Base-by-base conservation (phyloP, 2,888 invertebrate species). In the Coenonympha arcania region DNA sequence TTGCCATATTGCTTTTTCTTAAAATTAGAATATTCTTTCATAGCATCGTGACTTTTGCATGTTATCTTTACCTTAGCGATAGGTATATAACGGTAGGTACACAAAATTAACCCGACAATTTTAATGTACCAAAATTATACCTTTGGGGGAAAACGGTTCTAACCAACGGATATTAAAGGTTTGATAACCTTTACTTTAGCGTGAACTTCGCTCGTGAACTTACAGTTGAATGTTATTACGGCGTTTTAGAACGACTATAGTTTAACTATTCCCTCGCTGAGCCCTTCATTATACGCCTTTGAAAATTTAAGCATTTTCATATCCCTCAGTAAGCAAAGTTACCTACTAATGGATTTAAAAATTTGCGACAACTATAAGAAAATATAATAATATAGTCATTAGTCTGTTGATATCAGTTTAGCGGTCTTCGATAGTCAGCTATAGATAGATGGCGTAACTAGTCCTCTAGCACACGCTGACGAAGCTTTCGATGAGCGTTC, bases 181-280 rank as follows among this genome's bases (percentile, higher is more conserved):
- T 30, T 46, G 48, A 51, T 48, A 54, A 54, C 46, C 54, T 49
- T 52, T 48, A 45, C 37, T 42, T 36, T 46, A n/a, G 31, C 41
- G 42, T 46, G 48, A 52, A 54, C 48, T 54, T 52, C 30, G 48
- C 16, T 34, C 41, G 42, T 39, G 42, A 22, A 44, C 51, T 52
- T 45, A 43, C 43, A 52, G 52, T 41, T 54, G 48, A 54, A 51
- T 46, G 52, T 46, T 48, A n/a, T 43, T 39, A 54, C 28, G 46
- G 45, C 45, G 48, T 41, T 54, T 52, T 39, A 15, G 24, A 54
- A 54, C 42, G 42, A 46, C 45, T 46, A 28, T 48, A 46, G 42
- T 41, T 37, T 19, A 41, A 51, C 36, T 48, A 37, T 45, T 36
- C 15, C 31, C 36, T n/a, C n/a, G n/a, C 5, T 31, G 31, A 43